phyloP scores from a whole-genome alignment of 2,888 invertebrate genomes.

The Andrena chrysosceles region DNA sequence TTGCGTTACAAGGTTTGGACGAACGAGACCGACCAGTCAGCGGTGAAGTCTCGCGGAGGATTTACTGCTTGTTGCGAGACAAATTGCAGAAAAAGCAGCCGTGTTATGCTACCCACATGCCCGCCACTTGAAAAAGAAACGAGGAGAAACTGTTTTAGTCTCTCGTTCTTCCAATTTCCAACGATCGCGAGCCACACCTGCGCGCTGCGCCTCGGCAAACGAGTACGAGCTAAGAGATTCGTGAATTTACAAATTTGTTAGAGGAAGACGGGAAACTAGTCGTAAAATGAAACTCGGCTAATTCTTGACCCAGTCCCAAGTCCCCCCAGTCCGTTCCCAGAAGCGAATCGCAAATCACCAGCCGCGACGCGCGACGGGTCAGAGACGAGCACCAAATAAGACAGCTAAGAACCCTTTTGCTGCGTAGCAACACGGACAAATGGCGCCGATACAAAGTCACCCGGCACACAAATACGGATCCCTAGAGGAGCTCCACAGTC shows the following conservation, averaged over 20 bases:
- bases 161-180: no score
- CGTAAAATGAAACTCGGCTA: slow-evolving; percentile 21
- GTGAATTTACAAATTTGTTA: not conserved
- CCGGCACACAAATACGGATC: slow-evolving; percentile 73
- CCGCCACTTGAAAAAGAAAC: not conserved
- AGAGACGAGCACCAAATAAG: slow-evolving; percentile 24
- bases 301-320: slow-evolving; percentile 46
- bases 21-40: not conserved
- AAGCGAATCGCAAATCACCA: slow-evolving; percentile 48
- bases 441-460: slow-evolving; percentile 61
- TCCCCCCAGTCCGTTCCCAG: slow-evolving; percentile 28
- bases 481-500: slow-evolving; percentile 70
- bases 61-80: not conserved
- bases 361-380: not conserved
- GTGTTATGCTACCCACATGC: not conserved
- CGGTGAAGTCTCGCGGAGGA: not conserved
- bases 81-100: not conserved
- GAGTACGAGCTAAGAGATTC: not conserved
- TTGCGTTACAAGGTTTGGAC: not conserved
- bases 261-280: not conserved
- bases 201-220: not conserved
- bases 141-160: not conserved
- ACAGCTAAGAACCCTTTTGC: slow-evolving; percentile 37
- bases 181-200: not conserved
- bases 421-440: slow-evolving; percentile 36